Base-by-base conservation (phyloP, 2,888 invertebrate genomes). In the Pachydiplax longipennis region DNA sequence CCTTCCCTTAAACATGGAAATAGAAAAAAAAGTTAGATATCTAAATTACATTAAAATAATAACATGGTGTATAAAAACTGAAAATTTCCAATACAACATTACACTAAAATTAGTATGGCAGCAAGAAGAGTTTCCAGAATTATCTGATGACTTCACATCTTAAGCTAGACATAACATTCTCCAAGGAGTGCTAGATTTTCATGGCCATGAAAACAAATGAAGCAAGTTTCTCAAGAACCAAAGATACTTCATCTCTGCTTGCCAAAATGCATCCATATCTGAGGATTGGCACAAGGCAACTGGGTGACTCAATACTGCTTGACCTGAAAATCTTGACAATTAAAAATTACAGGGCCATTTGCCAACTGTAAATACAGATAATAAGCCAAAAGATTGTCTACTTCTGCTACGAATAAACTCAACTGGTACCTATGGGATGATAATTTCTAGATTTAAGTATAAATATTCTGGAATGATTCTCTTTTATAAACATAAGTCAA, bases 281-380 rank as follows among this genome's bases (percentile, higher is more conserved):
- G 15, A 58, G 37, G n/a, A 40, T 65, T 87, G 87, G 87, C 87
- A 87, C 37, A 6, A 37, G 61, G 40, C 58, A 87, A 61, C 53
- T 15, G 3, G 12, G 37, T 87, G 87, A 37, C 87, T 87, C 87
- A 87, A 87, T 65, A n/a, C 61, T 37, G 37, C 31, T 65, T 61
- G 87, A 87, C 87, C 87, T 87, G 58, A 87, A 87, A 61, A 61
- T 65, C 37, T 58, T 22, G 53, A 35, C 83, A 83, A 31, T 83
- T 48, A 48, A 53, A 73, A 37, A 58, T 3, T 22, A 37, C 37
- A 61, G 61, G 87, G 37, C 58, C 61, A n/a, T 65, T 53, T 15
- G 37, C 87, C 87, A 87, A 37, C 22, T n/a, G n/a, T 37, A 65
- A 37, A 31, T 73, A 73, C 1, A 31, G 31, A 31, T 13, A 31